Base-by-base conservation (phyloP, 92 coral and sea anemone species). In the Porites evermanni region DNA sequence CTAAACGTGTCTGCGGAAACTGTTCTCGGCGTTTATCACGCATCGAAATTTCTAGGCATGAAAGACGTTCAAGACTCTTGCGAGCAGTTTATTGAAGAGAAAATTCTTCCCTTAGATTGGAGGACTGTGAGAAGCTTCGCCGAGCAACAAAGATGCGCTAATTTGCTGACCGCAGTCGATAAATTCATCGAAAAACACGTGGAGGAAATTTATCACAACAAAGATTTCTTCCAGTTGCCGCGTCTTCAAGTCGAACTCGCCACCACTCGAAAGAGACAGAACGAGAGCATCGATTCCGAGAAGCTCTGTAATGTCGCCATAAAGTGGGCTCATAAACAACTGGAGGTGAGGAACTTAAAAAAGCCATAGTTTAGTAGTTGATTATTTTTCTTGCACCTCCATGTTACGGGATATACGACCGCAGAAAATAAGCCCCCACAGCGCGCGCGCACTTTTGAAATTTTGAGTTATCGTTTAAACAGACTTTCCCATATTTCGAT, bases 241-340 rank as follows among this genome's bases (percentile, higher is more conserved):
- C 98, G 98, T 24, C 84, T 97, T 68, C 99, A 97, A 79, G 89
- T 97, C 69, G 98, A 93, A 78, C 87, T 97, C 19, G 91, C 95
- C 14, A 80, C 93, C 74, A 91, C 93, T 20, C 89, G 79, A 58
- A 83, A 88, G 32, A 80, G 91, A 21, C 78, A 53, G 63, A 84
- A 92, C 64, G 93, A 91, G 88, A 85, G 82, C 77, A 69, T 93
- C 67, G 94, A 88, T 18, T 91, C 98, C 7, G 87, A 79, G 54
- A 88, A 88, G 61, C 86, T 97, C 38, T 96, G 98, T 56, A 88
- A 88, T 67, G 88, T 88, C 8, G 96, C 95, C 16, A 90, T 97
- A 60, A 79, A 66, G 44, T 97, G 99, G 99, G 95, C 96, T 12
- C 91, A 93, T 23, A 86, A 89, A 53, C 95, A 90, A 78, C 95